Base-by-base conservation (phyloP, 2,797 vertebrate species). In the Bovichtus variegatus region DNA sequence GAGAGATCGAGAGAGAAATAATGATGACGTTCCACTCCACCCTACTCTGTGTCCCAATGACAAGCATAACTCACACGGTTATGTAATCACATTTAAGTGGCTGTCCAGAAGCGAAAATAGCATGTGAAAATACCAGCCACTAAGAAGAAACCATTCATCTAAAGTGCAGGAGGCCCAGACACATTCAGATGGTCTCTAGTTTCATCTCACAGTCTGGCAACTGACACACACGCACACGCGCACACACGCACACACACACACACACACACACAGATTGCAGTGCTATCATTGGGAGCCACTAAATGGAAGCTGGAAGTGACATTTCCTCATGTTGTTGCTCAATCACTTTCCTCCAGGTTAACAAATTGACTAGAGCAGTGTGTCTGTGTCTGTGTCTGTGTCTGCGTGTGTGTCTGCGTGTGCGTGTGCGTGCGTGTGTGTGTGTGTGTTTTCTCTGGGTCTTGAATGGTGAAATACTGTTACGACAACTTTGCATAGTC, bases 71-170 rank as follows among this genome's bases (percentile, higher is more conserved):
- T 87, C 54, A 66, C 23, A 49, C 9, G 3, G 49, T 88, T 87
- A 85, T 66, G 54, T 78, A 87, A 89, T 71, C 65, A 51, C 54
- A 34, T 81, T 74, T 59, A 85, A 72, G 72, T 59, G 82, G 71
- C 62, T 41, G 59, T 82, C 77, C 61, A 78, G 66, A 81, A 61
- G 73, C 38, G n/a, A 84, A 89, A 91, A 89, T 82, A 82, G 84
- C 86, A 91, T 88, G 81, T 88, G 87, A 89, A 93, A 86, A 88
- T 83, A 86, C 78, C 85, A 83, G 67, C 64, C 66, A 27, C 64
- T 61, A 44, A 81, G 73, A 82, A 54, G 59, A 83, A 73, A 68
- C 64, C 44, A 82, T 87, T 87, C 60, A 78, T 83, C 80, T 82
- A 47, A 65, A 66, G 70, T 5, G 71, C 68, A 75, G 58, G 41